phyloP scores from a whole-genome alignment of 1,140 invertebrate genomes.

The Branchinecta lindahli region DNA sequence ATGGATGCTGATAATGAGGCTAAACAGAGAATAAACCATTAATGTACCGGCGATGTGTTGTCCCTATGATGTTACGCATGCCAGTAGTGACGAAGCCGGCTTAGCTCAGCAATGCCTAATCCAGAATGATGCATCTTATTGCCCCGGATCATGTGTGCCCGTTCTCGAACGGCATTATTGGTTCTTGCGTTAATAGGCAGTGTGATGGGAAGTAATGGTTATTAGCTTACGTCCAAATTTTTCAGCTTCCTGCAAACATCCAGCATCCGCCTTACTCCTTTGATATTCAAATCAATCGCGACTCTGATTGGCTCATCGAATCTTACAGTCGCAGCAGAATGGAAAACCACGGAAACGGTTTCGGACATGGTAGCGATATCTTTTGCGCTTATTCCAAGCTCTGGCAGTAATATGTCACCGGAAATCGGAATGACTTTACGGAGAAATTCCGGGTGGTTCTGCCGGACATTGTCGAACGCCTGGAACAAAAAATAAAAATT shows the following conservation, averaged over 20 bases:
- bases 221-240: conserved; percentile 41
- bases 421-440: conserved; percentile 48
- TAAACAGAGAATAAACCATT: no score
- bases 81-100: no score
- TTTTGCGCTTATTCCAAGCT: conserved; percentile 53
- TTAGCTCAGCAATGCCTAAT: no score
- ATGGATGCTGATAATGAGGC: no score
- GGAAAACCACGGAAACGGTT: conserved; percentile 66
- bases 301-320: conserved; percentile 57
- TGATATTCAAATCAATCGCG: conserved; percentile 54
- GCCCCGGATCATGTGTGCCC: no score
- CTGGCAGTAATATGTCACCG: conserved; percentile 56
- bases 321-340: conserved; percentile 74
- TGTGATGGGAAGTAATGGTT: no score
- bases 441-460: conserved; percentile 50
- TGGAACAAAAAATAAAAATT: conserved; percentile 29
- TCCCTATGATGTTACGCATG: no score
- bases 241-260: conserved; percentile 58
- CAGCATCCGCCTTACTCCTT: conserved; percentile 53
- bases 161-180: no score
- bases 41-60: no score
- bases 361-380: conserved; percentile 50
- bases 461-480: conserved; percentile 64
- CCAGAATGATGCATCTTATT: no score
- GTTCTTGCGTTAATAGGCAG: no score